phyloP scores from a whole-genome alignment of 1,140 invertebrate species.

The Orius laevigatus region DNA sequence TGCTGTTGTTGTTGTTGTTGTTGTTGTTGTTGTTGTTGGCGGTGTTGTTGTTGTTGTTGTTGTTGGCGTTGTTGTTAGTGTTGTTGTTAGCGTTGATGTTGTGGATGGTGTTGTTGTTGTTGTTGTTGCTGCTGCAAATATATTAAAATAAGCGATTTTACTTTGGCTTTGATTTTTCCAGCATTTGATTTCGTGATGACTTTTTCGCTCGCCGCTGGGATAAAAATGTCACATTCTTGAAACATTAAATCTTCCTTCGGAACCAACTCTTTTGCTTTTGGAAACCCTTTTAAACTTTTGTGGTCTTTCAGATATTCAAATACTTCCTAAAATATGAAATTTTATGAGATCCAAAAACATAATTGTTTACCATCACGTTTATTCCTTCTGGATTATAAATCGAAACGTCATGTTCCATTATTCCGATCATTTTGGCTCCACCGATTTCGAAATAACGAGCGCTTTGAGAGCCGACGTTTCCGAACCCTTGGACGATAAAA shows the following conservation, averaged over 20 bases:
- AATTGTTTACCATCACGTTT: slow-evolving; percentile 4
- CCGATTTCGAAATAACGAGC: slow-evolving; percentile 55
- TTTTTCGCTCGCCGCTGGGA: slow-evolving; percentile 74
- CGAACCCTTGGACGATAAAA: slow-evolving; percentile 77
- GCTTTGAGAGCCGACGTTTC: slow-evolving; percentile 73
- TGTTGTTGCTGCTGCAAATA: too few relatives aligned
- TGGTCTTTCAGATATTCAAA: slow-evolving; percentile 39
- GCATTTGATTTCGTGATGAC: slow-evolving; percentile 62
- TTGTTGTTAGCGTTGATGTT: too few relatives aligned
- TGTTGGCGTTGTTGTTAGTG: too few relatives aligned
- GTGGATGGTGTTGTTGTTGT: too few relatives aligned
- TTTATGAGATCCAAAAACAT: background rate
- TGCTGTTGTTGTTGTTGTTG: too few relatives aligned
- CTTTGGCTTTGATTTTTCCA: slow-evolving; percentile 56
- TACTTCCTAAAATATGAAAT: slow-evolving; percentile 28
- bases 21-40: too few relatives aligned
- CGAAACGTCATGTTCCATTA: slow-evolving; percentile 54
- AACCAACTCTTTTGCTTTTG: slow-evolving; percentile 43
- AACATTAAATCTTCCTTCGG: slow-evolving; percentile 43
- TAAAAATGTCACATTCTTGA: slow-evolving; percentile 71
- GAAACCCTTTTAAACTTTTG: slow-evolving; percentile 56
- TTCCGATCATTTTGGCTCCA: slow-evolving; percentile 66
- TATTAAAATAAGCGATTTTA: too few relatives aligned
- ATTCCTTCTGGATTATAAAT: slow-evolving; percentile 58
- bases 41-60: too few relatives aligned